phyloP scores from a whole-genome alignment of 2,888 invertebrate species.

The Teleogryllus oceanicus region DNA sequence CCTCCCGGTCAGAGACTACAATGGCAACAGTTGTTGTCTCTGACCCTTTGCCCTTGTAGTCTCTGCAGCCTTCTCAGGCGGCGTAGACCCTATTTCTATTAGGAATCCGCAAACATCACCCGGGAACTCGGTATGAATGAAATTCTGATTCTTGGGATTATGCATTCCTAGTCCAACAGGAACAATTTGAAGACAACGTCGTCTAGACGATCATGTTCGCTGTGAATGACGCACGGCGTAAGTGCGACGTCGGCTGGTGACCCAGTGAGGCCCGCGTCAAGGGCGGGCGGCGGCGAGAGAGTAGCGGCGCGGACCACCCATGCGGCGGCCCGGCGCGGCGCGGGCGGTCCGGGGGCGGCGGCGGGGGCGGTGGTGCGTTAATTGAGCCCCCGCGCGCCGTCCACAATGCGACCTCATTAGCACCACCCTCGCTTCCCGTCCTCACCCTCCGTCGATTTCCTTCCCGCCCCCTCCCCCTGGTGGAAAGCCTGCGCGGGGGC shows the following conservation, averaged over 20 bases:
- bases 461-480: background rate
- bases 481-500: too few relatives aligned
- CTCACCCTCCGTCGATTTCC: background rate
- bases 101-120: too few relatives aligned
- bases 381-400: constrained; percentile 12
- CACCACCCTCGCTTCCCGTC: background rate
- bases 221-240: background rate
- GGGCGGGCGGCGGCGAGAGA: background rate
- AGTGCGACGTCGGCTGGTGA: too few relatives aligned
- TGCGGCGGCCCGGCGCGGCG: background rate
- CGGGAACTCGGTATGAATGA: too few relatives aligned
- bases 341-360: background rate
- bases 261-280: background rate
- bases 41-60: too few relatives aligned
- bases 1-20: too few relatives aligned
- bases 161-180: too few relatives aligned
- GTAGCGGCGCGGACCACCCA: background rate
- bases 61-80: too few relatives aligned
- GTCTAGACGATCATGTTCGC: background rate
- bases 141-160: too few relatives aligned
- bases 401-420: background rate
- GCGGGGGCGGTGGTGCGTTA: background rate
- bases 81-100: too few relatives aligned
- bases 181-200: too few relatives aligned
- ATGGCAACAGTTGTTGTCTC: too few relatives aligned